Base-by-base conservation (phyloP, 2,113 vertebrate genomes). In the Dinomys branickii region DNA sequence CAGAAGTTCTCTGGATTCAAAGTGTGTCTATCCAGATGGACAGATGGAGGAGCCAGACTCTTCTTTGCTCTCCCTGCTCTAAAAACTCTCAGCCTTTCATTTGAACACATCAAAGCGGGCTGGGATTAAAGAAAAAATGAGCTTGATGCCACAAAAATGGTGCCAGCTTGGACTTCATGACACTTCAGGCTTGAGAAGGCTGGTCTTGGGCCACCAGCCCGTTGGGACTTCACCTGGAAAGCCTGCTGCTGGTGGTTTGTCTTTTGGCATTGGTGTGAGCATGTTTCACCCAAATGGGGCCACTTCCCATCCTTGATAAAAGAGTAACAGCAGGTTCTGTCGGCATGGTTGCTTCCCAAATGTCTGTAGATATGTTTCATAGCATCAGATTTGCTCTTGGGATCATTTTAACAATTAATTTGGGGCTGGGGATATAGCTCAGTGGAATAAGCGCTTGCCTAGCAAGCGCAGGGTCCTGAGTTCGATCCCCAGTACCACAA, bases 11-110 rank as follows among this genome's bases (percentile, higher is more conserved):
- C 67, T 98, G 86, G 75, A 97, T 97, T 73, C 41, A 0, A 14
- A 80, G 96, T 96, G 59, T 96, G 56, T 90, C 35, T 94, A 16
- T 95, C 97, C 96, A 93, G 95, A 97, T 97, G 97, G 97, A 92
- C 67, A 92, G 96, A 93, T 0, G 59, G 59, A n/a, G 69, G 78
- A 96, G 92, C 94, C 97, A 98, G 92, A 81, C 92, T 97, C 95
- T 96, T 95, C 73, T 83, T 35, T 94, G 96, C 38, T 91, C 88
- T 88, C 93, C 84, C 65, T 90, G 98, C 89, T 93, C 90, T 97
- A 82, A 81, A 91, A 88, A 95, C 20, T 22, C 73, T 56, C 78
- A 41, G 20, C 67, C 38, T 92, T 96, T 93, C 89, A 69, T 93
- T 44, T 63, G 94, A 94, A 22, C 14, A 90, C 35, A 75, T 91